phyloP scores from a whole-genome alignment of 2,797 vertebrate species.

The Sarcophilus harrisii region DNA sequence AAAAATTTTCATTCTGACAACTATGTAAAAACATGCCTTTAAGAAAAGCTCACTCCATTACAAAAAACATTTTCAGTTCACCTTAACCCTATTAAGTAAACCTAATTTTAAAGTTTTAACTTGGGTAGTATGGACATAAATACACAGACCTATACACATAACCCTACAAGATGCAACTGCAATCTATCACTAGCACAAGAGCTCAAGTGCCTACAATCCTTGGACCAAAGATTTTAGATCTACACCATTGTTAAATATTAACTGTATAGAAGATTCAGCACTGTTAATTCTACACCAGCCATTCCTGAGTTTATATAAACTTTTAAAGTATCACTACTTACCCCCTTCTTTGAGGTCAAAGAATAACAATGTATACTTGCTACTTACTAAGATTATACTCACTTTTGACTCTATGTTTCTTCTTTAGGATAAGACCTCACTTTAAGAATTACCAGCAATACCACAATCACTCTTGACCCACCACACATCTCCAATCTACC shows the following conservation, averaged over 20 bases:
- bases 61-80: constrained; percentile 19
- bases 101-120: not conserved
- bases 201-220: not conserved
- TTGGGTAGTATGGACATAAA: not conserved
- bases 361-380: not conserved
- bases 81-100: not conserved
- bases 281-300: not conserved
- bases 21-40: constrained; percentile 50
- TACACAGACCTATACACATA: not conserved
- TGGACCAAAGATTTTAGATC: not conserved
- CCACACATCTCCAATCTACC: not conserved
- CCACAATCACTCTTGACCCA: not conserved
- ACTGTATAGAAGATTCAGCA: not conserved
- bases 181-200: not conserved
- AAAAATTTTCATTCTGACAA: not conserved
- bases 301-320: not conserved
- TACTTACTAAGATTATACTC: not conserved
- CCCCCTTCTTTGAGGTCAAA: not conserved
- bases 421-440: not conserved
- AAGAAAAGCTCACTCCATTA: not conserved
- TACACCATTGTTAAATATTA: not conserved
- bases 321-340: not conserved
- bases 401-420: not conserved
- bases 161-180: not conserved
- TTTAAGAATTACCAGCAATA: not conserved